A percentile compares a stretch with the other conserved stretches of the same genome.
These are phyloP conservation scores for Spea bombifrons DNA, from an alignment of 2,113 vertebrate genomes.

Conservation along the genomic window DNA sequence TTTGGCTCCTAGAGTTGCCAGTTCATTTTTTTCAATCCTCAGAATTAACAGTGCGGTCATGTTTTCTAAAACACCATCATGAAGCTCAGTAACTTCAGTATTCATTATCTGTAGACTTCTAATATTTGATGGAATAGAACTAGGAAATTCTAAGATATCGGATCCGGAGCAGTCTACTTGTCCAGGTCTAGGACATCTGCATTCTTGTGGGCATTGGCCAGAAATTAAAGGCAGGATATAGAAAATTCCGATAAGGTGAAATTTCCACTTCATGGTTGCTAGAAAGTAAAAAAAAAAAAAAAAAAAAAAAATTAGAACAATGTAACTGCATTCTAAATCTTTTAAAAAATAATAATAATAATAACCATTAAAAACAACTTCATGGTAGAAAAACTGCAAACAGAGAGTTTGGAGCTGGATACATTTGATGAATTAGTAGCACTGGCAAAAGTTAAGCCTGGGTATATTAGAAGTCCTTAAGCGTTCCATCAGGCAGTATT, in stretches of 20 bases:
- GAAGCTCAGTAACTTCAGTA: constrained; percentile 61
- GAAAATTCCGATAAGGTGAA: constrained; percentile 56
- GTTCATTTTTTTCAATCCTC: constrained; percentile 69
- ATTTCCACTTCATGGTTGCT: constrained; percentile 61
- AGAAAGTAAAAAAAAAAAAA: constrained; percentile 41
- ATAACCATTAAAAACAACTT: too few relatives aligned
- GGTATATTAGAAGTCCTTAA: too few relatives aligned
- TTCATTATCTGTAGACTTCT: constrained; percentile 72
- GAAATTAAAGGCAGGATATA: constrained; percentile 36
- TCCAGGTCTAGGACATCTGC: constrained; percentile 58
- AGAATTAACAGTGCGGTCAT: constrained; percentile 66
- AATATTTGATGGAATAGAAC: constrained; percentile 61
- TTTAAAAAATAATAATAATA: too few relatives aligned
- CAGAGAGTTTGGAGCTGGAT: too few relatives aligned
- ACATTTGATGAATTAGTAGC: too few relatives aligned
- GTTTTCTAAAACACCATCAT: constrained; percentile 57
- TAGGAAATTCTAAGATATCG: constrained; percentile 54
- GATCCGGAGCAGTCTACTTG: constrained; percentile 69
- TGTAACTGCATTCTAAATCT: neutral
- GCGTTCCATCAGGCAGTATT: too few relatives aligned
- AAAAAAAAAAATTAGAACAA: neutral
- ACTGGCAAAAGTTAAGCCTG: too few relatives aligned
- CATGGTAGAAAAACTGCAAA: too few relatives aligned
- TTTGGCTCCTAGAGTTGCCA: constrained; percentile 56
- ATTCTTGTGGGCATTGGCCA: constrained; percentile 65